Evolutionary conservation across 2,888 invertebrate genomes (phyloP), one percentile per base, ranked within the genome.

Genomic region (Phyto melanocephala): DNA sequence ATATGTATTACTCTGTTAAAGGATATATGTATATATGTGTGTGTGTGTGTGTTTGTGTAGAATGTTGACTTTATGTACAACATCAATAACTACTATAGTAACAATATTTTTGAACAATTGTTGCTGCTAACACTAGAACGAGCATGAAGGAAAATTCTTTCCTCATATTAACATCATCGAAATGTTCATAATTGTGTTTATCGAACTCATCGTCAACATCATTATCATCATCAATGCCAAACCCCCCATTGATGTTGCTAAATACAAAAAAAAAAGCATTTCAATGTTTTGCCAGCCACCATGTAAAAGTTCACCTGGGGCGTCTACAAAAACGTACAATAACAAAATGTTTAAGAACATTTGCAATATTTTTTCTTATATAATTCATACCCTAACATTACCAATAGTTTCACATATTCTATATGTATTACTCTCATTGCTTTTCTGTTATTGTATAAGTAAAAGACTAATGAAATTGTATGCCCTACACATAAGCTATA

Each of bases 241-340:
- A 74, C 79, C 79, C 79, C 79, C 79, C 79, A 80, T 80, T 67
- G 79, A 35, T 68, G 79, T 60, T 74, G 78, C 68, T 35, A 65
- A n/a, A n/a, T n/a, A 5, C 28, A 5, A 28, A 28, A 28, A 5
- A 70, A 72, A 82, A 67, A 79, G 52, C 70, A 65, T 75, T 82
- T 79, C 79, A 79, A 70, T 75, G 63, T 71, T 78, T 52, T 78
- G 68, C 67, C 80, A 80, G 71, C 81, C 76, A 81, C 79, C 70
- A 75, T 79, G 75, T 79, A 79, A 79, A 79, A 76, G 65, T 82
- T 82, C 79, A 82, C 79, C 82, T 82, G 82, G 82, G 79, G 79
- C 71, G 79, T 82, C 71, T 40, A 71, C 52, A 60, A 74, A 56
- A 35, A 8, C 10, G 20, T 45, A 67, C 22, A 47, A 50, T 63